Conservation (phyloP, 1,140 invertebrate genomes). For the Lucilia sericata region DNA sequence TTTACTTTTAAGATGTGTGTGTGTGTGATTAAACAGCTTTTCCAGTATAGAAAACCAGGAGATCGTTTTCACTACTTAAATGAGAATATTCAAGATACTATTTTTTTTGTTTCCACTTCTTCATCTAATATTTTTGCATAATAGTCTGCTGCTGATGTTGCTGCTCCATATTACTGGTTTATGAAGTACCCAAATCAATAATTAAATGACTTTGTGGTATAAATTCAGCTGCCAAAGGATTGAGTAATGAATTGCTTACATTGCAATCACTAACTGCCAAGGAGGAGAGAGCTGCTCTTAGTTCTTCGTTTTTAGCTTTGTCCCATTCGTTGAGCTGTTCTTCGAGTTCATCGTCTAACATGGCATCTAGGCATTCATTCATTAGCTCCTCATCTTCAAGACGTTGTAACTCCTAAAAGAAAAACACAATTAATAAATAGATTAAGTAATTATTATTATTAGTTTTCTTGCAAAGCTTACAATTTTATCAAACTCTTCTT, state of each 20-base stretch:
- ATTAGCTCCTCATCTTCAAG: slow-evolving; percentile 88
- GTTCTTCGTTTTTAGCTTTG: slow-evolving; percentile 63
- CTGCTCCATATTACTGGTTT: slow-evolving; percentile 46
- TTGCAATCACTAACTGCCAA: slow-evolving; percentile 65
- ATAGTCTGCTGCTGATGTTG: neutral
- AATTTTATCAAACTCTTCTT: slow-evolving; percentile 89
- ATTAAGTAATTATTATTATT: no score
- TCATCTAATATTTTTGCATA: neutral
- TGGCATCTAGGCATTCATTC: slow-evolving; percentile 87
- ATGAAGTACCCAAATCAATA: slow-evolving; percentile 59
- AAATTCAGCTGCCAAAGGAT: slow-evolving; percentile 84
- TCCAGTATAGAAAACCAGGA: slow-evolving; percentile 24
- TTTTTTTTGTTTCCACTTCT: neutral
- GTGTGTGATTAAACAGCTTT: neutral
- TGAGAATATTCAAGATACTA: slow-evolving; percentile 33
- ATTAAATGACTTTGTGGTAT: slow-evolving; percentile 70
- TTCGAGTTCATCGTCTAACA: slow-evolving; percentile 78
- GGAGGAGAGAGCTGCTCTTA: slow-evolving; percentile 61
- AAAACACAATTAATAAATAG: neutral
- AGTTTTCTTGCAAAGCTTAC: slow-evolving; percentile 66
- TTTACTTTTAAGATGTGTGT: neutral
- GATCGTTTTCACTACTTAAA: slow-evolving; percentile 28
- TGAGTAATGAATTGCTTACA: slow-evolving; percentile 75
- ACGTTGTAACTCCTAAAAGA: slow-evolving; percentile 77
- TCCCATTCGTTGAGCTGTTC: slow-evolving; percentile 67